Conservation (phyloP, 2,113 vertebrate genomes). For the Vicugna pacos region DNA sequence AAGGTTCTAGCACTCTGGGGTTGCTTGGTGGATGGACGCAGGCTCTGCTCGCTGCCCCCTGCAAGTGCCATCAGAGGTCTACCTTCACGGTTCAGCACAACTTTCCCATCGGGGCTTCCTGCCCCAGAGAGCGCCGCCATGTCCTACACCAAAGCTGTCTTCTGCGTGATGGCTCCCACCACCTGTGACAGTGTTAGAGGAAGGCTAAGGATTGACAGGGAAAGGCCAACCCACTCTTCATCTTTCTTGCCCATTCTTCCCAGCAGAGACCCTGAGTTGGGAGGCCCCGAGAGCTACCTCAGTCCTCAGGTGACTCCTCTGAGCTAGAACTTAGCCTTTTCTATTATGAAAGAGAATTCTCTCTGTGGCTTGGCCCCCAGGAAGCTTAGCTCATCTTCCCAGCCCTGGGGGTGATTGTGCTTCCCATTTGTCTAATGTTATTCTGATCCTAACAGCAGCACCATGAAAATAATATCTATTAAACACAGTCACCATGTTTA, state of each 20-base stretch:
- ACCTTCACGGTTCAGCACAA: neutral
- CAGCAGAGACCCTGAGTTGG: neutral
- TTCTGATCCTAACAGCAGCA: neutral
- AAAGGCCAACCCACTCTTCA: fast-evolving
- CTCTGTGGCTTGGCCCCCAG: neutral
- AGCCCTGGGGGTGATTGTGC: neutral
- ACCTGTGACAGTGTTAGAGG: fast-evolving
- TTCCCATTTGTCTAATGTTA: neutral
- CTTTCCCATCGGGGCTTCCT: neutral
- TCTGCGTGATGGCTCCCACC: fast-evolving
- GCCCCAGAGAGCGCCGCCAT: neutral
- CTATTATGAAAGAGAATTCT: neutral
- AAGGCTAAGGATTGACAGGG: too few species aligned
- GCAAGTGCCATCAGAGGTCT: neutral
- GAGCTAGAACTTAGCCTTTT: neutral
- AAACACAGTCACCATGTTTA: neutral
- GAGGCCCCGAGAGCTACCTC: neutral
- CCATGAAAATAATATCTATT: neutral
- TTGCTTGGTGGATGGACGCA: neutral
- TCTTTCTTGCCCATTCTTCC: neutral
- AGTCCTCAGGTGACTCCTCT: neutral
- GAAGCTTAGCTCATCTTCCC: neutral
- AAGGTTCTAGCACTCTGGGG: neutral
- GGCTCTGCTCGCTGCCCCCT: neutral
- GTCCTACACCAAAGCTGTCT: neutral